phyloP scores from a whole-genome alignment of 2,113 vertebrate genomes.

The Notiomystis cincta region DNA sequence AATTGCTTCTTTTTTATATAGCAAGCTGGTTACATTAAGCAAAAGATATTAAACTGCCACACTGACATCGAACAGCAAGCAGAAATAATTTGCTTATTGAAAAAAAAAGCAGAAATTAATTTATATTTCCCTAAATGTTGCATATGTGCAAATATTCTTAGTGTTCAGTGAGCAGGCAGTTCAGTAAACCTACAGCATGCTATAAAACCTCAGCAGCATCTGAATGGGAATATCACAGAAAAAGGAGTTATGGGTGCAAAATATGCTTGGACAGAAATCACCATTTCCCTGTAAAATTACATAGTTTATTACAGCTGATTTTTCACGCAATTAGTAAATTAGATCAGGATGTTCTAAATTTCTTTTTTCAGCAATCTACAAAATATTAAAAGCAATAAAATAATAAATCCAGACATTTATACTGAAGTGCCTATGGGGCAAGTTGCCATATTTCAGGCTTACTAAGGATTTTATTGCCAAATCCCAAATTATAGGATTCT shows the following conservation, averaged over 20 bases:
- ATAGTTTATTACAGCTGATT: not conserved
- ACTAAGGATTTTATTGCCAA: not conserved
- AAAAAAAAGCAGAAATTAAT: not conserved
- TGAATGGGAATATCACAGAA: not conserved
- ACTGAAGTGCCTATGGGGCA: not conserved
- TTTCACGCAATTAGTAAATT: conserved; percentile 12
- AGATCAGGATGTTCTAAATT: not conserved
- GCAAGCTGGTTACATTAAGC: not conserved
- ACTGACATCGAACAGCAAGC: not conserved
- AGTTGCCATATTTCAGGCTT: not conserved
- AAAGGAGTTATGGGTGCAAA: not conserved
- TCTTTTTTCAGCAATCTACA: not conserved
- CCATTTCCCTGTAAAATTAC: not conserved
- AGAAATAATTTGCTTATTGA: not conserved
- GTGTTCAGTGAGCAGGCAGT: not conserved
- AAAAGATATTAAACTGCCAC: not conserved
- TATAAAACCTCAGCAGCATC: not conserved
- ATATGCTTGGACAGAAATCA: not conserved
- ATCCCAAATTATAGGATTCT: not conserved
- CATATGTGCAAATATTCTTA: not conserved
- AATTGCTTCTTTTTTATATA: not conserved
- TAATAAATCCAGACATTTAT: not conserved
- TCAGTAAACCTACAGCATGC: not conserved
- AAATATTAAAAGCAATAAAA: not conserved
- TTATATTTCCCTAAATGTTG: not conserved